phyloP scores from a whole-genome alignment of 2,113 vertebrate genomes.

The Mobula hypostoma region DNA sequence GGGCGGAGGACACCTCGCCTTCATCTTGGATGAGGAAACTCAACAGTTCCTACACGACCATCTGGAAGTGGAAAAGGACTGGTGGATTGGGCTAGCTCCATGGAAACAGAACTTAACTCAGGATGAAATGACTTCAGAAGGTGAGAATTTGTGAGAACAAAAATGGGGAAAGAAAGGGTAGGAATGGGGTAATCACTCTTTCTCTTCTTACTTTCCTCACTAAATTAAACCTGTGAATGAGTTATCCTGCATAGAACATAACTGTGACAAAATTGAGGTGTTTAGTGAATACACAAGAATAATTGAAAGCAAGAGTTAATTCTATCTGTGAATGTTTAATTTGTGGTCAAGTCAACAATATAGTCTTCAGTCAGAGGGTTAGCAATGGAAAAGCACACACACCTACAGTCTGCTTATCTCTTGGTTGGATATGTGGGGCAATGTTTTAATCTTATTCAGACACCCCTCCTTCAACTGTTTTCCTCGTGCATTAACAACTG shows the following conservation, averaged over 20 bases:
- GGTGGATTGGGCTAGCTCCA: slow-evolving; percentile 81
- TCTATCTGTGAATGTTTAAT: neutral
- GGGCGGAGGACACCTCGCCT: slow-evolving; percentile 77
- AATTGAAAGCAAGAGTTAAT: neutral
- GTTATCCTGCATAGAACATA: neutral
- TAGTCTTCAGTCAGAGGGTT: neutral
- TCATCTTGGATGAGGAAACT: slow-evolving; percentile 72
- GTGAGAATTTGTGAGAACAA: slow-evolving; percentile 39
- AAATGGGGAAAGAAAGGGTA: neutral
- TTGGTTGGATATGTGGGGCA: too few species aligned
- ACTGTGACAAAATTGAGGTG: neutral
- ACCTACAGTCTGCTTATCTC: too few species aligned
- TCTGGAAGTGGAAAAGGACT: slow-evolving; percentile 64
- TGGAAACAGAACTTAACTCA: slow-evolving; percentile 60
- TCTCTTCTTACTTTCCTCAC: neutral
- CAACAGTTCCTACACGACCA: slow-evolving; percentile 77
- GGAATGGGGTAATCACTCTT: neutral
- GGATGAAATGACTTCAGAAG: slow-evolving; percentile 49
- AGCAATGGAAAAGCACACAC: too few species aligned
- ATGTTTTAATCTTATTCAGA: too few species aligned
- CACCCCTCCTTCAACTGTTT: too few species aligned
- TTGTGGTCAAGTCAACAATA: neutral
- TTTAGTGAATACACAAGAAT: neutral
- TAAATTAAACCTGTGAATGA: neutral
- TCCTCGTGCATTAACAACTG: too few species aligned